Percentiles rank a stretch among this genome's conserved stretches.
phyloP scores from a whole-genome alignment of 2,888 invertebrate species.

The Ornithoptera alexandrae region DNA sequence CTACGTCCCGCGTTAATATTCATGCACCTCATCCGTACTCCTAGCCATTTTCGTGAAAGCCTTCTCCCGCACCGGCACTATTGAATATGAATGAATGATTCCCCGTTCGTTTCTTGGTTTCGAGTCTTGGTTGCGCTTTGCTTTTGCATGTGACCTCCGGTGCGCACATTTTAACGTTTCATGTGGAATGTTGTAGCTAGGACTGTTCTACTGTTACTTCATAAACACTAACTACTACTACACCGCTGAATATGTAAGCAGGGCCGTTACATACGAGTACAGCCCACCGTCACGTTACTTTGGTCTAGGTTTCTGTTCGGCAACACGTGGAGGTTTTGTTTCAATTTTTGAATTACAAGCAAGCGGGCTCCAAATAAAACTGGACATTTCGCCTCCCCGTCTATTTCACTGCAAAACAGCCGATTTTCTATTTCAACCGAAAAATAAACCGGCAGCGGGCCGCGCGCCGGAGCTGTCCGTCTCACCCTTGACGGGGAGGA shows the following conservation, averaged over 20 bases:
- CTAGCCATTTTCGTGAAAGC: conserved; percentile 78
- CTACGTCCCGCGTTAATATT: conserved; percentile 74
- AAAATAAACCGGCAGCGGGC: conserved; percentile 37
- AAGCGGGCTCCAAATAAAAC: conserved; percentile 52
- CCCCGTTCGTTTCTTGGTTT: conserved; percentile 70
- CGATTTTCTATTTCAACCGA: conserved; percentile 64
- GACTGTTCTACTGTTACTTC: too few species aligned
- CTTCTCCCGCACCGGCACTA: conserved; percentile 55
- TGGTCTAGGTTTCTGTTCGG: too few species aligned
- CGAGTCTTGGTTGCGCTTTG: conserved; percentile 58
- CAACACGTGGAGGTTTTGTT: too few species aligned
- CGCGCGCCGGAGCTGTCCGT: conserved; percentile 56
- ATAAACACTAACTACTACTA: too few species aligned
- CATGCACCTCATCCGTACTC: conserved; percentile 74
- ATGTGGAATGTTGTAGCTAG: too few species aligned
- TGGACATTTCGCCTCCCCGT: conserved; percentile 70
- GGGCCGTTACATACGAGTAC: too few species aligned
- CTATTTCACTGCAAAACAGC: conserved; percentile 73
- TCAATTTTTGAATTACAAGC: too few species aligned
- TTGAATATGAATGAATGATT: conserved; percentile 77
- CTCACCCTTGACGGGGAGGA: conserved; percentile 68
- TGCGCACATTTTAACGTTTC: background rate
- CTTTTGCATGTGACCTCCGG: conserved; percentile 33
- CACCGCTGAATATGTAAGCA: too few species aligned
- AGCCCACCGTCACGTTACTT: too few species aligned